Conservation (phyloP, 1,140 invertebrate species). For the Aphis craccivora region DNA sequence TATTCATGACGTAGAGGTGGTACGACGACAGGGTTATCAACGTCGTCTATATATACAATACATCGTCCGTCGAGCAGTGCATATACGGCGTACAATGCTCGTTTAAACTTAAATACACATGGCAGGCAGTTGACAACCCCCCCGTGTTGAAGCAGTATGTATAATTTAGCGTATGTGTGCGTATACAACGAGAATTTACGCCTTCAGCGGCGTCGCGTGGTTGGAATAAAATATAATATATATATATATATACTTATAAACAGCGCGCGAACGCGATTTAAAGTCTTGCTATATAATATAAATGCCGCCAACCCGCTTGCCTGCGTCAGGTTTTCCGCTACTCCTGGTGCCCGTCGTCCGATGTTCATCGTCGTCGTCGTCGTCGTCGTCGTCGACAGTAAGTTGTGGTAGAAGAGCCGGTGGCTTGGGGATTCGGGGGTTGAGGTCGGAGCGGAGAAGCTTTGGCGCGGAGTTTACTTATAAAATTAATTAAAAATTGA, state of each 20-base stretch:
- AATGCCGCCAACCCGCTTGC: background rate
- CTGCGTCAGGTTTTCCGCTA: background rate
- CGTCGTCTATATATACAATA: background rate
- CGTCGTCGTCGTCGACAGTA: background rate
- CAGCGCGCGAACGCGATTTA: constrained; percentile 11
- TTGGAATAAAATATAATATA: background rate
- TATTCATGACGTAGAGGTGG: background rate
- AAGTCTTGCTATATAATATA: background rate
- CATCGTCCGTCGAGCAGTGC: background rate
- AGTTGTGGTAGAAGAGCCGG: background rate
- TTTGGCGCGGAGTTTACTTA: background rate
- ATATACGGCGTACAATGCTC: too few relatives aligned
- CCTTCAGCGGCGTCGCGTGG: background rate
- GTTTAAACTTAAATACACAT: too few relatives aligned
- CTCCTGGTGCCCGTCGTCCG: background rate
- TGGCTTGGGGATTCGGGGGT: background rate
- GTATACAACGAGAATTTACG: background rate
- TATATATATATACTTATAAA: background rate
- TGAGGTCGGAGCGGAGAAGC: too few relatives aligned
- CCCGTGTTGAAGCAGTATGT: too few relatives aligned
- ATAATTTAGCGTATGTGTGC: background rate
- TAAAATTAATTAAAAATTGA: constrained; percentile 57
- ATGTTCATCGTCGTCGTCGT: background rate
- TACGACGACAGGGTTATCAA: too few relatives aligned
- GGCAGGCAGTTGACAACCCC: too few relatives aligned